Evolutionary conservation across 37 sponge, comb jelly and placozoan genomes (phyloP).

Genomic region (Petrosia ficiformis): DNA sequence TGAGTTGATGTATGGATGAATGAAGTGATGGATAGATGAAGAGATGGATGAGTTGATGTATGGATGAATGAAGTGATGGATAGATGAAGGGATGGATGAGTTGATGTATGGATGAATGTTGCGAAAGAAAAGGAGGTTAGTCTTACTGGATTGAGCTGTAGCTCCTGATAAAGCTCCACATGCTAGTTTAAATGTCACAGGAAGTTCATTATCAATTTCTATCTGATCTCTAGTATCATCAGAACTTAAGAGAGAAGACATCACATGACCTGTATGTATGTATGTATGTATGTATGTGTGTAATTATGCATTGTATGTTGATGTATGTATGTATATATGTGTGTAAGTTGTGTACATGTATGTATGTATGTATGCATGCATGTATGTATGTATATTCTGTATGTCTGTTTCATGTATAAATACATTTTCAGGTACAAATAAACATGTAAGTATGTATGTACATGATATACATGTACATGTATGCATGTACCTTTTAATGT

Average conservation of each 20-base stretch:
- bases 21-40: too few relatives aligned
- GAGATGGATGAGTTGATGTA: constrained; percentile 48
- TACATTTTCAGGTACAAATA: too few relatives aligned
- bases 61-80: constrained; percentile 10
- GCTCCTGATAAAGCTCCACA: constrained; percentile 74
- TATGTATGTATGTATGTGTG: too few relatives aligned
- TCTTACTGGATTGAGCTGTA: constrained; percentile 56
- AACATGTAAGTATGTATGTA: too few relatives aligned
- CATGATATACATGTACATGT: too few relatives aligned
- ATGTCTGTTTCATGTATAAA: too few relatives aligned
- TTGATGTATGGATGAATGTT: not conserved
- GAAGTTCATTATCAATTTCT: constrained; percentile 38
- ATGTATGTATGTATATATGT: too few relatives aligned
- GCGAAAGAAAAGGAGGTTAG: not conserved
- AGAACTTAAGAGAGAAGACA: not conserved
- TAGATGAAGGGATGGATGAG: constrained; percentile 34
- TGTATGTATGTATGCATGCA: too few relatives aligned
- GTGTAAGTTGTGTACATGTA: too few relatives aligned
- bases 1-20: too few relatives aligned
- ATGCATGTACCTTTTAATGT: constrained; percentile 62
- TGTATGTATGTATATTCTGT: too few relatives aligned
- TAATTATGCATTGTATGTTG: too few relatives aligned
- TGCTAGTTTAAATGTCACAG: constrained; percentile 38
- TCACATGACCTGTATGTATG: constrained; percentile 10
- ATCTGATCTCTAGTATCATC: constrained; percentile 14